These are phyloP conservation scores for Diglossa brunneiventris DNA, from an alignment of 2,113 vertebrate genomes.

Conservation along the genomic window DNA sequence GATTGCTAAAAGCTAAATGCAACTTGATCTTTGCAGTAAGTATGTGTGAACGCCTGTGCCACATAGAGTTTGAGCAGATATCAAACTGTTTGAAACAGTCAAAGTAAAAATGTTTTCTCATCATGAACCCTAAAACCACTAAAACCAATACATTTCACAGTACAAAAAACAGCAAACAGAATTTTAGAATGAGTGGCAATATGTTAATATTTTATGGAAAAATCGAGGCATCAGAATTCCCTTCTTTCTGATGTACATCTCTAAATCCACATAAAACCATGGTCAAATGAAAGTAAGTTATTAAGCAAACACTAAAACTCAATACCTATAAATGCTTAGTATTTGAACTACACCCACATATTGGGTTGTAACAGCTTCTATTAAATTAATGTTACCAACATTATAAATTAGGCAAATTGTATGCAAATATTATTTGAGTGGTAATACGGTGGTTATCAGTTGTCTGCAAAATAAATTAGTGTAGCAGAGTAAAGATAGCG, in stretches of 20 bases:
- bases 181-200: not conserved
- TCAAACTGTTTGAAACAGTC: not conserved
- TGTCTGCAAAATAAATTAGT: constrained; percentile 73
- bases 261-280: constrained; percentile 29
- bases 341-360: constrained; percentile 65
- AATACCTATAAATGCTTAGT: constrained; percentile 36
- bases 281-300: constrained; percentile 45
- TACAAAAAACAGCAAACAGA: not conserved
- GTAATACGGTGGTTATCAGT: constrained; percentile 65
- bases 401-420: constrained; percentile 73
- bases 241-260: constrained; percentile 12
- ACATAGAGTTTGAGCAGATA: not conserved
- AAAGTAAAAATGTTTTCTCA: not conserved
- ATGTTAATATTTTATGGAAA: not conserved
- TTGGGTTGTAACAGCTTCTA: constrained; percentile 61
- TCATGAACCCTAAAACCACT: not conserved
- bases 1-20: constrained; percentile 31
- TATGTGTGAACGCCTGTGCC: not conserved
- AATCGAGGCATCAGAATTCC: not conserved
- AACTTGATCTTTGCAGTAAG: not conserved
- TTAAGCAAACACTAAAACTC: constrained; percentile 47
- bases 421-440: constrained; percentile 73
- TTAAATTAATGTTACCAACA: constrained; percentile 73
- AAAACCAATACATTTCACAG: not conserved
- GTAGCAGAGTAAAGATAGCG: constrained; percentile 58